Evolutionary conservation across 1,140 invertebrate species (phyloP), one percentile per base, ranked within the genome.

Genomic region (Aphaenogaster ashmeadi): DNA sequence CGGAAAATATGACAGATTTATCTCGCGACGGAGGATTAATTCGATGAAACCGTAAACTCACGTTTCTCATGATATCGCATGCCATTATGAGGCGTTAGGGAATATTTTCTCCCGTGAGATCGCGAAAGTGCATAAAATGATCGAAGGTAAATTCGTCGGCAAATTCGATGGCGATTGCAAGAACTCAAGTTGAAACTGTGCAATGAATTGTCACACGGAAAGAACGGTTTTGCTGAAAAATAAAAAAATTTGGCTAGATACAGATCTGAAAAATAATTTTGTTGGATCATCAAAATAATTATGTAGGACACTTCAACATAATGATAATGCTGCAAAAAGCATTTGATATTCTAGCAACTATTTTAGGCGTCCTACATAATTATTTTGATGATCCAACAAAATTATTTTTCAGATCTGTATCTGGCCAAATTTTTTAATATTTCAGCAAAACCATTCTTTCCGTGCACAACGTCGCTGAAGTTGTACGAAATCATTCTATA

Each of bases 1-100:
- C 69, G 47, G 44, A 33, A 72, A 72, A 72, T 52, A 72, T 36
- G 69, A 52, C 69, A 36, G 47, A 74, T 74, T 74, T 74, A 74
- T 47, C 33, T 47, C 47, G 71, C 71, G 33, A 50, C 8, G 2
- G 3, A 41, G 54, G 54, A 77, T 60, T 60, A 60, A 77, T 60
- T 77, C 33, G 54, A 60, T 60, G 38, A 60, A 77, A 58, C 21
- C 38, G n/a, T 77, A 60, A 41, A 44, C n/a, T n/a, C 36, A 15
- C n/a, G n/a, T 60, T 50, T 72, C 44, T 50, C 69, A 11, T 5
- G 21, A 58, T 41, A 58, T 21, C 38, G 27, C 11, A 7, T 36
- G 41, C 15, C 36, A 27, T 77, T 27, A 41, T 15, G 74, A 75
- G 36, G 5, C 38, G n/a, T 52, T n/a, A 54, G 54, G 54, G 77